Base-by-base conservation (phyloP, 2,113 vertebrate genomes). In the Corydoras sp. region DNA sequence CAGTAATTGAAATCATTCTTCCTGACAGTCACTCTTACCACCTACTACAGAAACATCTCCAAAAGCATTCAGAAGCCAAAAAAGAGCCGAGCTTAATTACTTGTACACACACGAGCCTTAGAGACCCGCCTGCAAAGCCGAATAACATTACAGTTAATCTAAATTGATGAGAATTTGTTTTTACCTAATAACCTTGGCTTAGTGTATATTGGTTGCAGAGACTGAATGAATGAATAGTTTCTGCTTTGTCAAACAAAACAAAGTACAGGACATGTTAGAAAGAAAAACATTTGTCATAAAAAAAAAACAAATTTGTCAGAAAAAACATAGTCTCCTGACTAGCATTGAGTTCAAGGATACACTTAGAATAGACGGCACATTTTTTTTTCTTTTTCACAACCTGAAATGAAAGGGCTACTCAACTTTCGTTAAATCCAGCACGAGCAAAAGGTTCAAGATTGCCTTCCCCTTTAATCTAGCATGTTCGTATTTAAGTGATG, bases 121-220 rank as follows among this genome's bases (percentile, higher is more conserved):
- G 78, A 72, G 80, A 79, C 29, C 59, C 51, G 51, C 49, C 65
- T 81, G 81, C 69, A 73, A 43, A 70, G 73, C 78, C 72, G 66
- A 86, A 87, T 86, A 82, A 79, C 81, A 86, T 85, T 82, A 76
- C 78, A 81, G 82, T 73, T 84, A 83, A 83, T 82, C 74, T 70
- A 79, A 82, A 81, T 75, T 75, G 77, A 80, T 81, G 74, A 67
- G 62, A 62, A 65, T 70, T 83, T 77, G 74, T 10, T 80, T 79
- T 73, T 71, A 77, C 74, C 62, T 76, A 76, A 80, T 79, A 70
- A 77, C 68, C 64, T 58, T 59, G 71, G 77, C 68, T 81, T 74
- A 79, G 62, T 76, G 61, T 56, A 76, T 74, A 35, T 51, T 66
- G 58, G 76, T 70, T 58, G 29, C 60, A 62, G 68, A 63, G 62